Conservation (phyloP, 2,797 vertebrate genomes). For the Spea hammondii region DNA sequence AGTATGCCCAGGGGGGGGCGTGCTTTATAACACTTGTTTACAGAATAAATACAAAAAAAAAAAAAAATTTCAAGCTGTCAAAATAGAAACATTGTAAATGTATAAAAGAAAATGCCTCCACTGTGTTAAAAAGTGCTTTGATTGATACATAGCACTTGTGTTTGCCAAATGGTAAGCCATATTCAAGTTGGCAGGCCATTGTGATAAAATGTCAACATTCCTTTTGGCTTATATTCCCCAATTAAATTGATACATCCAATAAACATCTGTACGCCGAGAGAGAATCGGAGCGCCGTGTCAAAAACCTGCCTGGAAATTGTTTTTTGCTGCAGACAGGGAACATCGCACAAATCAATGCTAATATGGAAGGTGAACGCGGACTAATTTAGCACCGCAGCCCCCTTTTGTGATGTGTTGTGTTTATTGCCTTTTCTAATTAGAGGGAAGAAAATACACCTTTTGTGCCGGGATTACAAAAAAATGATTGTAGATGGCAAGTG, state of each 20-base stretch:
- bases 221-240: slow-evolving; percentile 8
- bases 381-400: not conserved
- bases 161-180: not conserved
- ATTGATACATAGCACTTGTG: slow-evolving; percentile 4
- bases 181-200: not conserved
- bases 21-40: not conserved
- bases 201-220: slow-evolving; percentile 14
- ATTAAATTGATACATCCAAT: slow-evolving; percentile 5
- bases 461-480: not conserved
- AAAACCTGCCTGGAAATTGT: not conserved
- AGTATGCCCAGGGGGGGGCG: not conserved
- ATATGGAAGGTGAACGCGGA: not conserved
- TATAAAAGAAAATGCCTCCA: slow-evolving; percentile 2
- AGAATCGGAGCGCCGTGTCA: not conserved
- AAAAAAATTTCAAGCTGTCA: not conserved
- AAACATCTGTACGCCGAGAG: slow-evolving; percentile 3
- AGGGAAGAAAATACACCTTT: not conserved
- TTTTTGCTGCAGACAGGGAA: slow-evolving; percentile 5
- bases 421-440: not conserved
- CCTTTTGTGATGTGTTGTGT: not conserved
- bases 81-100: not conserved
- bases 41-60: not conserved
- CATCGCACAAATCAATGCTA: not conserved
- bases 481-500: not conserved
- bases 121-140: not conserved